Evolutionary conservation across 2,797 vertebrate genomes (phyloP).

Genomic region (Etheostoma nigrum): DNA sequence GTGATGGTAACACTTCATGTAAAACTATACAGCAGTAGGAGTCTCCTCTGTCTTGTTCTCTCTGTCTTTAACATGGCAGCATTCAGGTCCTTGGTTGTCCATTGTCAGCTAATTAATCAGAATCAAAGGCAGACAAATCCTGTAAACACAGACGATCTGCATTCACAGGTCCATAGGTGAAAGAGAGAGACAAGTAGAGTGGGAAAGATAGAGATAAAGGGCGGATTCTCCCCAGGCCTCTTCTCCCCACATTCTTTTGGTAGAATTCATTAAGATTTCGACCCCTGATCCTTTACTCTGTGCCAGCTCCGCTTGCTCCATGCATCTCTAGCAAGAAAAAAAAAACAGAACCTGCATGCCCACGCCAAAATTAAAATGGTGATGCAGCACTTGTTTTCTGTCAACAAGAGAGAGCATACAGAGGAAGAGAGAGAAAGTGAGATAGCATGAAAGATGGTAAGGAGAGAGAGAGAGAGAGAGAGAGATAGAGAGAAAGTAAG

Average conservation of each 20-base stretch:
- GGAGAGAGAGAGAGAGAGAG: conserved; percentile 22
- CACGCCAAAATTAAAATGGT: conserved; percentile 73
- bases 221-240: conserved; percentile 56
- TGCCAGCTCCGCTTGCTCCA: conserved; percentile 33
- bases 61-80: conserved; percentile 28
- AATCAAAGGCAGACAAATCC: conserved; percentile 76
- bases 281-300: conserved; percentile 61
- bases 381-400: conserved; percentile 79
- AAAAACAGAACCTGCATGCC: conserved; percentile 49
- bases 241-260: conserved; percentile 47
- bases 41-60: conserved; percentile 33
- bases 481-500: conserved; percentile 28
- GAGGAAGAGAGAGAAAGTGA: conserved; percentile 41
- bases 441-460: conserved; percentile 39
- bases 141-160: conserved; percentile 59
- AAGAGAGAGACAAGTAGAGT: conserved; percentile 41
- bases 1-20: conserved; percentile 19
- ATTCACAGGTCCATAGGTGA: conserved; percentile 34
- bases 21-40: conserved; percentile 16
- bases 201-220: conserved; percentile 54
- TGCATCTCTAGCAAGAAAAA: conserved; percentile 46
- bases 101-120: conserved; percentile 57
- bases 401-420: conserved; percentile 60
- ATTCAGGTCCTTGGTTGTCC: conserved; percentile 43
- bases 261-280: conserved; percentile 74